These are phyloP conservation scores for Trididemnum miniatum DNA, from an alignment of 23 tunicate genomes.

Conservation along the genomic window DNA sequence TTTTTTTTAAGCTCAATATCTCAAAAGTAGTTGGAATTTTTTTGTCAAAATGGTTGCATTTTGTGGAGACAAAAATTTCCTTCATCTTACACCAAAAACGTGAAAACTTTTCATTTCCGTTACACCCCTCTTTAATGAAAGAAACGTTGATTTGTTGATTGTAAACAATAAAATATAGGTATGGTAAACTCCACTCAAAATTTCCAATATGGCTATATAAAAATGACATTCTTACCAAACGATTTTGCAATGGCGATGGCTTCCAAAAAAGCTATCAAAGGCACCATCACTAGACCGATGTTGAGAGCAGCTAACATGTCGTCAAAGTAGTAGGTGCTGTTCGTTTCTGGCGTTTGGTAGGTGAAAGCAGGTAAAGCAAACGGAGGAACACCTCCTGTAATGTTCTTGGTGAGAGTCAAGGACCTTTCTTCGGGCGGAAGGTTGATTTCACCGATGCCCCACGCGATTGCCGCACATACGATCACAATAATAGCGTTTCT, in stretches of 20 bases:
- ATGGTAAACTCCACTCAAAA: too few species aligned
- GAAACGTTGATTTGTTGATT: too few species aligned
- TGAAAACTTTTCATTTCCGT: too few species aligned
- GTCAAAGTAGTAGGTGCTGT: slow-evolving; percentile 33
- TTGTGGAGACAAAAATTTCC: too few species aligned
- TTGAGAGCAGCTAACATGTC: slow-evolving; percentile 47
- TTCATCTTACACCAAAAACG: too few species aligned
- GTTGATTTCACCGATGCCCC: slow-evolving; percentile 42
- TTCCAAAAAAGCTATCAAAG: slow-evolving; percentile 80
- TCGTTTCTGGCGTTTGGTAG: slow-evolving; percentile 18
- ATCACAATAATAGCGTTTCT: slow-evolving; percentile 73
- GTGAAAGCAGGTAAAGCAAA: slow-evolving; percentile 52
- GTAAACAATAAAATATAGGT: too few species aligned
- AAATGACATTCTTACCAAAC: slow-evolving; percentile 72
- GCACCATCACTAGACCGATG: slow-evolving; percentile 69
- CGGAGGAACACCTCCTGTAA: slow-evolving; percentile 57
- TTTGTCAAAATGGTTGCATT: too few species aligned
- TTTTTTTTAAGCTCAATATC: too few species aligned
- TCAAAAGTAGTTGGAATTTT: too few species aligned
- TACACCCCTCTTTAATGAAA: too few species aligned
- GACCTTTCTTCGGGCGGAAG: slow-evolving; percentile 44
- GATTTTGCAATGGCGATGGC: slow-evolving; percentile 86
- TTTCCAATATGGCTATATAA: too few species aligned
- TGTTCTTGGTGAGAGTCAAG: slow-evolving; percentile 67
- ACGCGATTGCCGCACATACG: slow-evolving; percentile 53